Evolutionary conservation across 30 jellyfish, hydroid and myxozoan genomes (phyloP).

Genomic region (Aurelia coerulea): DNA sequence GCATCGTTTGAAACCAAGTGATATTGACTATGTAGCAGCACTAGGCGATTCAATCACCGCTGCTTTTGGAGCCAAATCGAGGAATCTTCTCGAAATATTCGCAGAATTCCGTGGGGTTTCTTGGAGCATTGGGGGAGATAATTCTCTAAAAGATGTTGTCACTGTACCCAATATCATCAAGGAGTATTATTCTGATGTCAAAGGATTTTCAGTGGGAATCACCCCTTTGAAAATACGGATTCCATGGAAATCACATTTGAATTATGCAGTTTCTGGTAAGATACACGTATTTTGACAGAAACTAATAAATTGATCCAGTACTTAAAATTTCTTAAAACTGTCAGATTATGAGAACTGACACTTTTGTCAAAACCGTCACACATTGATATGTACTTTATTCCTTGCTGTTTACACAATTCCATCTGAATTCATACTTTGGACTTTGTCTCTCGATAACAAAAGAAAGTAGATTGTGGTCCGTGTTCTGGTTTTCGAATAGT

Average conservation of each 20-base stretch:
- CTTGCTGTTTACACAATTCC: too few relatives aligned
- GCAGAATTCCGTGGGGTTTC: constrained; percentile 84
- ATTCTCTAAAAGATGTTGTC: constrained; percentile 39
- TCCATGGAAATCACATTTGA: constrained; percentile 76
- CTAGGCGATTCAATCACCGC: constrained; percentile 94
- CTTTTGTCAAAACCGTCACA: too few relatives aligned
- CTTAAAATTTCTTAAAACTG: background rate
- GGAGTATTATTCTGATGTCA: constrained; percentile 67
- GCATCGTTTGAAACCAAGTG: constrained; percentile 79
- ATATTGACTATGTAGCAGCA: constrained; percentile 77
- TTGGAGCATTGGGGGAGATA: constrained; percentile 95
- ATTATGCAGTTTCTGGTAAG: constrained; percentile 93
- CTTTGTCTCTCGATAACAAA: too few relatives aligned
- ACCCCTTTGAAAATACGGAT: constrained; percentile 66
- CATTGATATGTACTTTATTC: background rate
- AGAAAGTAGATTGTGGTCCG: too few relatives aligned
- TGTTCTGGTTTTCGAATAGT: too few relatives aligned
- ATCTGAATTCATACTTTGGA: too few relatives aligned
- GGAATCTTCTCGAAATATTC: constrained; percentile 56
- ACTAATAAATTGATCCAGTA: background rate
- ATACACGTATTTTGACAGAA: background rate
- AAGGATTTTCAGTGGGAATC: constrained; percentile 71
- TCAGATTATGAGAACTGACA: too few relatives aligned
- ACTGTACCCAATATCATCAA: constrained; percentile 84
- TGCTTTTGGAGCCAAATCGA: constrained; percentile 88